Conservation (phyloP, 2,113 vertebrate genomes). For the Suricata suricatta region DNA sequence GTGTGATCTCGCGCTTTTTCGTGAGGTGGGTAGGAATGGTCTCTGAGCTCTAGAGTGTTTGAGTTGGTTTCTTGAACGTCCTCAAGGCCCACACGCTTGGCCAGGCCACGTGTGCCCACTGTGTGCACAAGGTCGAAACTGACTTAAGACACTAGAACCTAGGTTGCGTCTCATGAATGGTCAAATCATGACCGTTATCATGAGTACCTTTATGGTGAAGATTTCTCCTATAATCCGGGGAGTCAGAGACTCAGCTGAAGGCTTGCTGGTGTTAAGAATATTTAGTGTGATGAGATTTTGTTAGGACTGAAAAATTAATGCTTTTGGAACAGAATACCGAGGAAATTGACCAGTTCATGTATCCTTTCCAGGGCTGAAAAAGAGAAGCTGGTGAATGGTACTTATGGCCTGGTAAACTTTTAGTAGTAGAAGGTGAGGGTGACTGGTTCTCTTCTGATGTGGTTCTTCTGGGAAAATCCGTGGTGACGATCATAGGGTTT, state of each 20-base stretch:
- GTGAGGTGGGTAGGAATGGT: background rate
- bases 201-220: background rate
- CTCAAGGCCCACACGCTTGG: background rate
- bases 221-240: background rate
- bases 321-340: background rate
- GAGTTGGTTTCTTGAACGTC: background rate
- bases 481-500: background rate
- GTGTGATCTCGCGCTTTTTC: background rate
- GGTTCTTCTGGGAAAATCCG: constrained; percentile 41
- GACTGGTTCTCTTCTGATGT: background rate
- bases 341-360: background rate
- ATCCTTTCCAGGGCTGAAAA: background rate
- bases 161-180: background rate
- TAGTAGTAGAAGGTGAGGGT: background rate
- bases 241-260: background rate
- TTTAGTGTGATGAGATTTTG: background rate
- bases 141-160: background rate
- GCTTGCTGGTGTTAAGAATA: background rate
- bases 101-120: background rate
- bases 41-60: background rate
- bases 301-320: background rate
- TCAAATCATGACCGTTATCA: background rate
- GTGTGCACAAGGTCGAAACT: background rate
- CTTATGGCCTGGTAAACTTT: background rate
- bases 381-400: background rate